Percentiles rank a stretch among this genome's conserved stretches.
These are phyloP conservation scores for Bungarus multicinctus DNA, from an alignment of 2,113 vertebrate species.

Conservation along the genomic window DNA sequence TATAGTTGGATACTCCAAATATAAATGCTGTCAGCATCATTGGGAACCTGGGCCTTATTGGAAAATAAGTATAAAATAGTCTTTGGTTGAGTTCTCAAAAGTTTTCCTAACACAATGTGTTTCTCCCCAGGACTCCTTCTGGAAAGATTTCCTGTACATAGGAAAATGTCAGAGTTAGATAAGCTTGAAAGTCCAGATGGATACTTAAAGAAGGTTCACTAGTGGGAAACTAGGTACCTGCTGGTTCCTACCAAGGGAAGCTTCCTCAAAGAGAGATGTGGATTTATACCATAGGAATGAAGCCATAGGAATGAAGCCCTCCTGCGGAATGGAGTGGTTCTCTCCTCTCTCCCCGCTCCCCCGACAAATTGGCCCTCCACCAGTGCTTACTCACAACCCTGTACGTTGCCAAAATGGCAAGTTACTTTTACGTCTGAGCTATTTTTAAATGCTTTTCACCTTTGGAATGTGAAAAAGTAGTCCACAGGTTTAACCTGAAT, in stretches of 20 bases:
- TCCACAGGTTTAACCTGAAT: background rate
- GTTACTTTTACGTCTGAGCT: background rate
- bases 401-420: background rate
- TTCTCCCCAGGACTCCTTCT: background rate
- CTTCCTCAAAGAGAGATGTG: background rate
- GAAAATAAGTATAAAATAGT: background rate
- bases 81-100: background rate
- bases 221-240: background rate
- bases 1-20: background rate
- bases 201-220: constrained; percentile 1
- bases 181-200: constrained; percentile 11
- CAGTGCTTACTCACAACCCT: constrained; percentile 1
- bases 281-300: constrained; percentile 13
- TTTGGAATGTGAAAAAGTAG: background rate
- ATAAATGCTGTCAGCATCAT: background rate
- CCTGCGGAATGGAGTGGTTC: background rate
- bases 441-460: background rate
- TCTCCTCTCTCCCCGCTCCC: too few species aligned
- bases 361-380: background rate
- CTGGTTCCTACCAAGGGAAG: background rate
- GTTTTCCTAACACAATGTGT: background rate
- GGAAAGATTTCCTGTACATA: background rate
- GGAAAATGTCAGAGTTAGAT: constrained; percentile 4
- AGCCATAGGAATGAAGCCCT: constrained; percentile 3
- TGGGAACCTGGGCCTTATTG: background rate